Percentiles rank a stretch among this genome's conserved stretches.
Conservation (phyloP, 2,113 vertebrate genomes). For the Anarhynchus alexandrinus region DNA sequence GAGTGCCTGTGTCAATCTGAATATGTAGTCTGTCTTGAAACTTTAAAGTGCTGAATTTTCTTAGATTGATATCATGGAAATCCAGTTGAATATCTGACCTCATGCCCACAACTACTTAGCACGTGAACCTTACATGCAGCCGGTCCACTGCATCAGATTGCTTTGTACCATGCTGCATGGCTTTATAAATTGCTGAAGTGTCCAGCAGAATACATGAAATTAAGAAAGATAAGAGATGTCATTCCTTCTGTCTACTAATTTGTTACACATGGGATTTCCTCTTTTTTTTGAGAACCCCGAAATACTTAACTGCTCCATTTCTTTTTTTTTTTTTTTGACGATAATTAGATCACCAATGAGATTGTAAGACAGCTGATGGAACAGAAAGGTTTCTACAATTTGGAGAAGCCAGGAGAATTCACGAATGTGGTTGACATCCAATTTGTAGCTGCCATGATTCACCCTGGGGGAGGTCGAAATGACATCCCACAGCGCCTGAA, state of each 20-base stretch:
- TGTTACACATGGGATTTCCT: neutral
- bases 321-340: neutral
- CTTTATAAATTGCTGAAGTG: neutral
- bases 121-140: neutral
- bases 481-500: conserved; percentile 86
- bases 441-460: conserved; percentile 85
- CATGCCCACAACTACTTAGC: neutral
- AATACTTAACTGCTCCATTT: neutral
- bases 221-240: neutral
- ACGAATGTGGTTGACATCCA: conserved; percentile 77
- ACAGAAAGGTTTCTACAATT: conserved; percentile 82
- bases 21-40: neutral
- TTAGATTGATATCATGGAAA: neutral
- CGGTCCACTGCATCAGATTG: neutral
- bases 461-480: conserved; percentile 82
- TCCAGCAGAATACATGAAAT: neutral
- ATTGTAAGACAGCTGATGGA: conserved; percentile 88
- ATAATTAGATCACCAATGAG: conserved; percentile 82
- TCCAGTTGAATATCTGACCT: neutral
- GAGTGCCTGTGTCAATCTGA: neutral
- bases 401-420: conserved; percentile 86
- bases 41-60: neutral
- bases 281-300: neutral
- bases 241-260: neutral
- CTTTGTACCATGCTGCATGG: neutral